phyloP scores from a whole-genome alignment of 2,797 vertebrate species.

The Microctenopoma stevenorrisi region DNA sequence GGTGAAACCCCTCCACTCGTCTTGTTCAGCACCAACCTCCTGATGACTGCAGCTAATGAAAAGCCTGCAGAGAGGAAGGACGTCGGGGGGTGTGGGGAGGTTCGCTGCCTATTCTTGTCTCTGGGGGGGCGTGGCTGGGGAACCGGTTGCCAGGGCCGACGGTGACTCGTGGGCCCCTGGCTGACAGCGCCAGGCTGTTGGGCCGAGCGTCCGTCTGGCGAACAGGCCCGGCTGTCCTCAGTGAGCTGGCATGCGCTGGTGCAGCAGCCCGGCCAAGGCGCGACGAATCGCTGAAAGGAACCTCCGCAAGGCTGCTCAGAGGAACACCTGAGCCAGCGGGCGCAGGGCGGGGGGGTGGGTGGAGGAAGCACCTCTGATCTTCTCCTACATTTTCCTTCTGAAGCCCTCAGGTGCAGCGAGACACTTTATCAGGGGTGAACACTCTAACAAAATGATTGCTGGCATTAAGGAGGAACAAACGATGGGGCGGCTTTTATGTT shows the following conservation, averaged over 20 bases:
- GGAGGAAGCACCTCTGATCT: no score
- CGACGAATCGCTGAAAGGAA: slow-evolving; percentile 93
- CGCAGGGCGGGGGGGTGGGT: slow-evolving; percentile 24
- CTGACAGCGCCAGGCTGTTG: slow-evolving; percentile 83
- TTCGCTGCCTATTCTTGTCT: slow-evolving; percentile 78
- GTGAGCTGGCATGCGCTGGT: slow-evolving; percentile 89
- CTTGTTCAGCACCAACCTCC: slow-evolving; percentile 78
- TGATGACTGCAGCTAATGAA: slow-evolving; percentile 85
- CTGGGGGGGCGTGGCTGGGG: slow-evolving; percentile 58
- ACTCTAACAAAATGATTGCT: slow-evolving; percentile 32
- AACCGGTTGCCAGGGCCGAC: slow-evolving; percentile 75
- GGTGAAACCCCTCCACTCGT: slow-evolving; percentile 39
- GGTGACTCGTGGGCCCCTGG: slow-evolving; percentile 72
- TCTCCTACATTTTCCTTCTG: no score
- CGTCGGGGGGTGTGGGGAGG: not conserved
- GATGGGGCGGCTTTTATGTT: slow-evolving; percentile 29
- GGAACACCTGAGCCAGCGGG: slow-evolving; percentile 87
- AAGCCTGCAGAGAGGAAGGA: slow-evolving; percentile 79
- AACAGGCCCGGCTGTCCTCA: slow-evolving; percentile 77
- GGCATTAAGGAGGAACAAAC: slow-evolving; percentile 35
- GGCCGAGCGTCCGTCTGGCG: slow-evolving; percentile 88
- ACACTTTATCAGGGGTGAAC: no score
- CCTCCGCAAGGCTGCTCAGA: slow-evolving; percentile 78
- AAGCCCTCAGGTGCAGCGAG: no score
- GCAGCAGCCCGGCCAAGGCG: slow-evolving; percentile 85